phyloP scores from a whole-genome alignment of 2,113 vertebrate genomes.

The Anseranas semipalmata region DNA sequence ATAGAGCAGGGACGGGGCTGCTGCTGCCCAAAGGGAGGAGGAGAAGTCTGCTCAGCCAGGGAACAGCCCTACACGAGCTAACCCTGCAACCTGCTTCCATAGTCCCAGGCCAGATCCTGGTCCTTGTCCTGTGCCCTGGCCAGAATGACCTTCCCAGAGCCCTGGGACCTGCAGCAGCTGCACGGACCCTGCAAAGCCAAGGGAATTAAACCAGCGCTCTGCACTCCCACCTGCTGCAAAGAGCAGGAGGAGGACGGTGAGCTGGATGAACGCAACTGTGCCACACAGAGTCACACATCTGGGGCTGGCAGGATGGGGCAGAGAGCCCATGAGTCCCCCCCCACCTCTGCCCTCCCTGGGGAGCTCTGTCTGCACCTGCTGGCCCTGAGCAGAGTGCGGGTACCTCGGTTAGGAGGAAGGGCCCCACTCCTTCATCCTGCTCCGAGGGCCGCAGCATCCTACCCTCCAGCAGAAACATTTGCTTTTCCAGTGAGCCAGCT shows the following conservation, averaged over 20 bases:
- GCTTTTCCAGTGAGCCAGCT: neutral
- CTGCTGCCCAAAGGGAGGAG: neutral
- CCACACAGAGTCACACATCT: rapidly evolving
- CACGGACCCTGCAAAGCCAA: too few relatives aligned
- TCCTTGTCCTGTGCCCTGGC: neutral
- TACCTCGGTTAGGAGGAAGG: rapidly evolving
- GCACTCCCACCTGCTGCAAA: neutral
- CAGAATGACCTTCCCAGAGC: neutral
- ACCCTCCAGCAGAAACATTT: neutral
- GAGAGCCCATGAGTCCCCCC: neutral
- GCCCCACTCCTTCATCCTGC: neutral
- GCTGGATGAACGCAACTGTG: neutral
- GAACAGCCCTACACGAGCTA: neutral
- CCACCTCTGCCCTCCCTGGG: rapidly evolving
- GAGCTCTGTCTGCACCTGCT: neutral
- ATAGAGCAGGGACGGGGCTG: neutral
- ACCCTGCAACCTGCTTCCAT: rapidly evolving
- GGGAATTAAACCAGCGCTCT: neutral
- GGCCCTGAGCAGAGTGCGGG: rapidly evolving
- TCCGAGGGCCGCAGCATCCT: rapidly evolving
- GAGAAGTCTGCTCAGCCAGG: neutral
- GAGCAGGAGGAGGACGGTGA: neutral
- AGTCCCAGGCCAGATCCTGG: rapidly evolving
- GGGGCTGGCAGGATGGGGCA: neutral
- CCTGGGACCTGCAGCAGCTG: rapidly evolving